phyloP scores from a whole-genome alignment of 2,797 vertebrate genomes.

The Anableps anableps region DNA sequence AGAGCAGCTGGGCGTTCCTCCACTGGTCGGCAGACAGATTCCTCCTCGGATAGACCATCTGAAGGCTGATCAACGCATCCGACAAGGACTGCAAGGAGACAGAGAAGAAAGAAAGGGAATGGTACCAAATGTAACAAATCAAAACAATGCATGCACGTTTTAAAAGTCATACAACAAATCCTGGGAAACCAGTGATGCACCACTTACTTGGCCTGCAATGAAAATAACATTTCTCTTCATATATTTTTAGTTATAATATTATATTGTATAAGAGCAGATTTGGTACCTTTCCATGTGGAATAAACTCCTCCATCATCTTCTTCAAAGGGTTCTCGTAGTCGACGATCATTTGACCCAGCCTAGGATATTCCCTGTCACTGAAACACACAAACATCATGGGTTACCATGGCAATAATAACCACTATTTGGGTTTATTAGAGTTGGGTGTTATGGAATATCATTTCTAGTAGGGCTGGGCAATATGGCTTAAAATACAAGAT shows the following conservation, averaged over 20 bases:
- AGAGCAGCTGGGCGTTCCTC: conserved; percentile 97
- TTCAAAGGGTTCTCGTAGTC: conserved; percentile 99
- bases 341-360: conserved; percentile 98
- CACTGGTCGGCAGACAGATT: conserved; percentile 99
- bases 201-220: not conserved
- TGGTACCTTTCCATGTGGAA: conserved; percentile 94
- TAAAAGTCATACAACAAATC: not conserved
- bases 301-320: conserved; percentile 99
- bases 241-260: not conserved
- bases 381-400: conserved; percentile 13
- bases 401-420: not conserved
- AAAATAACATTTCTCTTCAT: not conserved
- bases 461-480: too few relatives aligned
- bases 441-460: not conserved
- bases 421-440: not conserved
- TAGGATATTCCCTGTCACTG: conserved; percentile 96
- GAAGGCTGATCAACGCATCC: conserved; percentile 95
- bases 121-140: not conserved
- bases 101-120: not conserved
- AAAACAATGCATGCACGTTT: not conserved
- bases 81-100: conserved; percentile 88
- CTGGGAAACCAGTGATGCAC: not conserved
- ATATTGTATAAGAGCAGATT: not conserved
- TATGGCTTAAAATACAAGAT: not conserved
- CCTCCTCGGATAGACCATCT: conserved; percentile 97